Base-by-base conservation (phyloP, 2,888 invertebrate species). In the Scaptomyza flava region DNA sequence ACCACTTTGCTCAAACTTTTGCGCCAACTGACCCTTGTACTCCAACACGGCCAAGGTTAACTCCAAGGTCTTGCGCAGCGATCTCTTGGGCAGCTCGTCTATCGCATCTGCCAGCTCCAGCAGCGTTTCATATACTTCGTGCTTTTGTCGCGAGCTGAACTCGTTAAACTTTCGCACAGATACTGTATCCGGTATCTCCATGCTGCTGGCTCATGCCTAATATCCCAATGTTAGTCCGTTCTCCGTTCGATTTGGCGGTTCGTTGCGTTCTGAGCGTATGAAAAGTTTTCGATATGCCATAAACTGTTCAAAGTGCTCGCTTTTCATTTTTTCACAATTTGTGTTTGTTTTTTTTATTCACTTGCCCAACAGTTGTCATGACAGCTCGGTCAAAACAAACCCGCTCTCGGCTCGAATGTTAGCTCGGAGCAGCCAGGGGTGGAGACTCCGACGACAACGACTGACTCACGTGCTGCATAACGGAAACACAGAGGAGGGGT, bases 51-150 rank as follows among this genome's bases (percentile, higher is more conserved):
- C 82, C 70, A 92, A 64, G 7, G 91, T 87, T 14, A 92, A 65
- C n/a, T 90, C 89, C 47, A 92, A 79, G 20, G 90, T 89, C 66
- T 90, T 92, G 20, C 91, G 87, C 53, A 90, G 76, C 30, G 89
- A 89, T 67, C 89, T 90, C 58, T 89, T 90, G 17, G 92, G 91
- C 77, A 92, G 66, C 68, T 90, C 89, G 17, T 91, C 90, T 12
- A 90, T 62, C 17, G 87, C 74, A 12, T 87, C 83, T 9, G 81
- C 68, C 48, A 89, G 59, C 38, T 86, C 79, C 27, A 91, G 73
- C n/a, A 91, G 71, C 34, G 89, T 87, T 23, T 89, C 86, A 61
- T 83, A 92, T 12, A 92, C 76, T 73, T 90, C 89, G 42, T 92
- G 89, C 63, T 91, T 90, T 59, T 91, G 90, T 30, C 82, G 69